Percentiles rank a stretch among this genome's conserved stretches.
phyloP scores from a whole-genome alignment of 2,797 vertebrate genomes.

The Acridotheres tristis region DNA sequence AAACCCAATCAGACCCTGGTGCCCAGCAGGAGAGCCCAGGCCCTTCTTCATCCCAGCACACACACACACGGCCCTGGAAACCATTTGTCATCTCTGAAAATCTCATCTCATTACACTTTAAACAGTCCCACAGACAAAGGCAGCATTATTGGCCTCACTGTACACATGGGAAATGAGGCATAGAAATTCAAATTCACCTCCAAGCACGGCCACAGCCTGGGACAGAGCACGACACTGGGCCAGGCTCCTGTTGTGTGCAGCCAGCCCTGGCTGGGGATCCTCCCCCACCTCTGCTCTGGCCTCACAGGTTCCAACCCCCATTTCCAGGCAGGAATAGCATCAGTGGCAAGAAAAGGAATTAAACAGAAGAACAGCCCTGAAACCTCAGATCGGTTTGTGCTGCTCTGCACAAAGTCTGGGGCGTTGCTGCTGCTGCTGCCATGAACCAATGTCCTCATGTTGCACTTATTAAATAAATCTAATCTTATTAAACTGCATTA shows the following conservation, averaged over 20 bases:
- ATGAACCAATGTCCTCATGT: not conserved
- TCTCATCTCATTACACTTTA: constrained; percentile 32
- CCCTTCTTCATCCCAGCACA: not conserved
- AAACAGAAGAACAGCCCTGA: not conserved
- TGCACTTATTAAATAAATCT: constrained; percentile 54
- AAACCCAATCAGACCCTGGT: not conserved
- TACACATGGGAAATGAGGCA: constrained; percentile 28
- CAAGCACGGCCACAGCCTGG: not conserved
- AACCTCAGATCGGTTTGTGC: not conserved
- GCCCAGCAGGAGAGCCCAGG: not conserved
- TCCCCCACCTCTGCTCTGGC: not conserved
- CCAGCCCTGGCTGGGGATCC: not conserved
- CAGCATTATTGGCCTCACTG: constrained; percentile 17
- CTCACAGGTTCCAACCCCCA: not conserved
- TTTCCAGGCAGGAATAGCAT: not conserved
- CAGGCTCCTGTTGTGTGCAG: not conserved
- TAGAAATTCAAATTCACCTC: constrained; percentile 38
- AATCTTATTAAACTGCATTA: constrained; percentile 57
- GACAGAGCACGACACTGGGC: not conserved
- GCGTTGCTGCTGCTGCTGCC: not conserved
- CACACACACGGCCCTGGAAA: not conserved
- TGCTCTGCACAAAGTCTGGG: not conserved
- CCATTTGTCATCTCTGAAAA: constrained; percentile 29
- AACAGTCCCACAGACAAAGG: constrained; percentile 42
- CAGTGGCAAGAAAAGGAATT: not conserved